phyloP scores from a whole-genome alignment of 2,797 vertebrate genomes.

The Chiroxiphia lanceolata region DNA sequence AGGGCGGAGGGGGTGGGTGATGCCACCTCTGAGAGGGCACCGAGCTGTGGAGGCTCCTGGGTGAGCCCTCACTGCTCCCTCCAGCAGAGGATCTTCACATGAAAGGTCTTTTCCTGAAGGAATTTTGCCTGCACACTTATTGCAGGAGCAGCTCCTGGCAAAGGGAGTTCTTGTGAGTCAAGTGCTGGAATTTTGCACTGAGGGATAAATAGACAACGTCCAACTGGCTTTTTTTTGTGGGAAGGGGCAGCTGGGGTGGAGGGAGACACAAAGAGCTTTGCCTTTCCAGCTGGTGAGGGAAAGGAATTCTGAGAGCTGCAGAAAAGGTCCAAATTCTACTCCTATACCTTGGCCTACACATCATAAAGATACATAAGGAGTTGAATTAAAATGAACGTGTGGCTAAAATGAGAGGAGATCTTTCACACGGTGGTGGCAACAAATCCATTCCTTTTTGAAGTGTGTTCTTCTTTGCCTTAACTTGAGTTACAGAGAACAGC shows the following conservation, averaged over 20 bases:
- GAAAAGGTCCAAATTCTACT: not conserved
- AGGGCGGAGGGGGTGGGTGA: not conserved
- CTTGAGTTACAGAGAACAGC: not conserved
- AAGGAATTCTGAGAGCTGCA: not conserved
- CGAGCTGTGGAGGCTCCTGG: not conserved
- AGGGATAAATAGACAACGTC: not conserved
- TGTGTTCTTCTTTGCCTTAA: not conserved
- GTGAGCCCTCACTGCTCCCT: fast-evolving
- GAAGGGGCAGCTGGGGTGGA: not conserved
- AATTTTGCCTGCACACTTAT: not conserved
- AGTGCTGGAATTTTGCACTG: not conserved
- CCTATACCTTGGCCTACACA: not conserved
- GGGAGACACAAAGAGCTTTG: too few species aligned
- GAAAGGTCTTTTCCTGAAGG: not conserved
- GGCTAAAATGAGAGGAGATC: not conserved
- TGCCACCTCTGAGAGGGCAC: not conserved
- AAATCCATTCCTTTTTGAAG: not conserved
- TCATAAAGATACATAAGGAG: fast-evolving
- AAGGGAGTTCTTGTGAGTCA: not conserved
- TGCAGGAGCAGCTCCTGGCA: not conserved
- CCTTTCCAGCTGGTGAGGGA: not conserved
- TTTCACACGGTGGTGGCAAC: not conserved
- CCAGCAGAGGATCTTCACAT: not conserved
- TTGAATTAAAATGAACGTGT: not conserved
- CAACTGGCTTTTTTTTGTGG: not conserved